These are phyloP conservation scores for Chaunax sp. DNA, from an alignment of 2,797 vertebrate species.

Conservation along the genomic window DNA sequence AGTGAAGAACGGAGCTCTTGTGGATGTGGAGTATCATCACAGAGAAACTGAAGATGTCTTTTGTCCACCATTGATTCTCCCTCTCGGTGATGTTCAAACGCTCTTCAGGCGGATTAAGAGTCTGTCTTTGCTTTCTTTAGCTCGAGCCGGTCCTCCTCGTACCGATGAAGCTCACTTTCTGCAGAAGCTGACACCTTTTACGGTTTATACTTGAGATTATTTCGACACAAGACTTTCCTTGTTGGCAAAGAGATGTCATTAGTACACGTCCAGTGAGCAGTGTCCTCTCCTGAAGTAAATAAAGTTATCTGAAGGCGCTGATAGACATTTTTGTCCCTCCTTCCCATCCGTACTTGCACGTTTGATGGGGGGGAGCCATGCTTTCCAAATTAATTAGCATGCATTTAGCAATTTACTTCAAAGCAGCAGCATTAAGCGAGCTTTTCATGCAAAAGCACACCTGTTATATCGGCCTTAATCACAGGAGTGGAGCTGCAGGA, in stretches of 20 bases:
- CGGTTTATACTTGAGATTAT: no score
- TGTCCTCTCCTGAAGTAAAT: no score
- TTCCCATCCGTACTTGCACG: no score
- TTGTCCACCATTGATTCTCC: conserved; percentile 29
- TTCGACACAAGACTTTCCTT: no score
- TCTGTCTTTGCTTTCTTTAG: neutral
- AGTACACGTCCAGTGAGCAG: no score
- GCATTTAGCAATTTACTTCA: neutral
- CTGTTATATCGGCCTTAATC: conserved; percentile 46
- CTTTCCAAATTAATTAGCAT: conserved; percentile 18
- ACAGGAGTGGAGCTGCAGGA: conserved; percentile 33
- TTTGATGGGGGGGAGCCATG: neutral
- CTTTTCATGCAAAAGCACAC: conserved; percentile 52
- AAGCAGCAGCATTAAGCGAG: conserved; percentile 7
- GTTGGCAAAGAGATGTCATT: no score
- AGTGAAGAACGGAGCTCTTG: conserved; percentile 3
- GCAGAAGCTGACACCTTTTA: no score
- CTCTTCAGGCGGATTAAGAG: conserved; percentile 18
- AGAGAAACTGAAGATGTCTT: conserved; percentile 12
- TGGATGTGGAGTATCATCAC: conserved; percentile 11
- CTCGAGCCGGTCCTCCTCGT: no score
- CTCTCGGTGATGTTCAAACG: conserved; percentile 18
- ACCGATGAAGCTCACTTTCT: no score
- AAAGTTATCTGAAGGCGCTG: no score
- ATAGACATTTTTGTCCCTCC: no score